Base-by-base conservation (phyloP, 1,140 invertebrate species). In the Cotesia vestalis region DNA sequence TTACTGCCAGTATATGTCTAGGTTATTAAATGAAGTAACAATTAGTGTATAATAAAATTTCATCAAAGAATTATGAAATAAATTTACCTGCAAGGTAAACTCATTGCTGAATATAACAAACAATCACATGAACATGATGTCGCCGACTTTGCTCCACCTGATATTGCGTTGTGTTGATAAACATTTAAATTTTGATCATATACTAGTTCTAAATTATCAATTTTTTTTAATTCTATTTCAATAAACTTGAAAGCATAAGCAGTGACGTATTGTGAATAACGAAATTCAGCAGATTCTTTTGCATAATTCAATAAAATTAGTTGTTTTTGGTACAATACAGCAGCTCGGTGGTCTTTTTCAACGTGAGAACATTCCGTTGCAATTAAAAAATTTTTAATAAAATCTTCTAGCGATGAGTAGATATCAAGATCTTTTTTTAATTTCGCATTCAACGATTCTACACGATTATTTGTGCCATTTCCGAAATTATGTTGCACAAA, bases 401-500 rank as follows among this genome's bases (percentile, higher is more conserved):
- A 20, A 20, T 20, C 20, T 20, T 20, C 20, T 20, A 20, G 20
- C 20, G 20, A 20, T 20, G 20, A 20, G 20, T 20, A 20, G 8
- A 20, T 20, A 8, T 68, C 12, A 12, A 73, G 38, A 4, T 68
- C 55, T 12, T 53, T 68, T 35, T 73, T 73, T 11, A 73, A 35
- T 55, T 73, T 73, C 4, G 60, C 66, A 35, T 73, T 73, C 4
- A 69, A 27, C 4, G 66, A 69, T 53, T 73, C 72, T 1, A 69
- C 11, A 36, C 72, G 55, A 64, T 73, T 73, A 55, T 73, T 73
- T 14, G 55, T 69, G 4, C 20, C 69, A 17, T 73, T 74, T 4
- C 71, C 38, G 46, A 74, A 74, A 14, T 36, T 66, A 66, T 60
- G 17, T 17, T 66, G 61, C 67, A 67, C 66, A 11, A 40, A 74